phyloP scores from a whole-genome alignment of 2,797 vertebrate species.

The Sebastes dallii region DNA sequence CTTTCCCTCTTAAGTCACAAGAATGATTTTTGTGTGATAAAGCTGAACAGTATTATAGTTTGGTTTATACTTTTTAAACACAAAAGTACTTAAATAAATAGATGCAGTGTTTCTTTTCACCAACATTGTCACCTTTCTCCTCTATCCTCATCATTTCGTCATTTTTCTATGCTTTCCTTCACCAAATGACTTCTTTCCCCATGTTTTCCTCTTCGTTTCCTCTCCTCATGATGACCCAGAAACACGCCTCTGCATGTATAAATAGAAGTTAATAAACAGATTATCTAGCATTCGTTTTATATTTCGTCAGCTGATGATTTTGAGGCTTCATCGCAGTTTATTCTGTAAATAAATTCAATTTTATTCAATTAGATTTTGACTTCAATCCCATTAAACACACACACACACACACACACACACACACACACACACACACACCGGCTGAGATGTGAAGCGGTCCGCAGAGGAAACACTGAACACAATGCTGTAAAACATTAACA shows the following conservation, averaged over 20 bases:
- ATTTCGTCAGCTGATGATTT: background rate
- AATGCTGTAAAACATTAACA: background rate
- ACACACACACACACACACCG: too few relatives aligned
- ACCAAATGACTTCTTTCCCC: background rate
- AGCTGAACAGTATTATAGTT: too few relatives aligned
- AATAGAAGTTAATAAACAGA: background rate
- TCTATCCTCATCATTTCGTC: too few relatives aligned
- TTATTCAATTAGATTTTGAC: conserved; percentile 9
- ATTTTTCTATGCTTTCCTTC: too few relatives aligned
- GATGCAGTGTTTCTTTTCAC: background rate
- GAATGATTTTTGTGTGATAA: too few relatives aligned
- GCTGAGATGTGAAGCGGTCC: background rate
- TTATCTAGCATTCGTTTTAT: background rate
- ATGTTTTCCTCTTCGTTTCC: background rate
- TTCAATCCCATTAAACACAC: conserved; percentile 13
- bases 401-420: too few relatives aligned
- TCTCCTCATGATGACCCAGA: background rate
- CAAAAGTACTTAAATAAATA: background rate
- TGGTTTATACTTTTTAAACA: too few relatives aligned
- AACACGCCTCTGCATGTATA: background rate
- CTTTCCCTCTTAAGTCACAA: too few relatives aligned
- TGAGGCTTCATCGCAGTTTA: background rate
- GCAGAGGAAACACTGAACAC: background rate
- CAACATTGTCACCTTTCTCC: too few relatives aligned
- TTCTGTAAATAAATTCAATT: conserved; percentile 20